These are phyloP conservation scores for Netelia virgata DNA, from an alignment of 2,888 invertebrate species.

Conservation along the genomic window DNA sequence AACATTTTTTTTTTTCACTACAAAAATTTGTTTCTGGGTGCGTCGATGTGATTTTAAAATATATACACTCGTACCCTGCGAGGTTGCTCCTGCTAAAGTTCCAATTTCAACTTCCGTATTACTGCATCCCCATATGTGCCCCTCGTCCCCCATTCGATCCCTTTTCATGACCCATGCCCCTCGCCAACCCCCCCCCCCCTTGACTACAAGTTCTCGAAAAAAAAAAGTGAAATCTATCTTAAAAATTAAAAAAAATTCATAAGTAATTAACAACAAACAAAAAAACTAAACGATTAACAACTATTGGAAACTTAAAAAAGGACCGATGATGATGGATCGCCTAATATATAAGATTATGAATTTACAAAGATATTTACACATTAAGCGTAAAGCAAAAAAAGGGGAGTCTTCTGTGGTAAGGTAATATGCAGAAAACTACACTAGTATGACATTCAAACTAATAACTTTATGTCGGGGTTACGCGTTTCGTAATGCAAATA, in stretches of 20 bases:
- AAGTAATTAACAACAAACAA: slow-evolving; percentile 68
- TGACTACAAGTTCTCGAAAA: slow-evolving; percentile 83
- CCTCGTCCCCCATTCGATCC: slow-evolving; percentile 4
- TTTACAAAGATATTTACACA: slow-evolving; percentile 82
- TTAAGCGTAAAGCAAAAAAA: slow-evolving; percentile 73
- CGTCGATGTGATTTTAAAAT: not conserved
- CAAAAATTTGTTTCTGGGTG: not conserved
- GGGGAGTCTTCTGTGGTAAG: slow-evolving; percentile 79
- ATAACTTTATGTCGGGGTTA: slow-evolving; percentile 78
- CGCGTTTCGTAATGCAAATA: slow-evolving; percentile 35
- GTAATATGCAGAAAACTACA: slow-evolving; percentile 80
- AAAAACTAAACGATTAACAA: slow-evolving; percentile 70
- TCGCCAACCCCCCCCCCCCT: slow-evolving; percentile 76
- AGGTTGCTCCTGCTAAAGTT: slow-evolving; percentile 14
- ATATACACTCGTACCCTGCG: not conserved
- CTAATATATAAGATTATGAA: slow-evolving; percentile 82
- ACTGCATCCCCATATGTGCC: not conserved
- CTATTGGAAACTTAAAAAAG: slow-evolving; percentile 71
- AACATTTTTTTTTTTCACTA: not conserved
- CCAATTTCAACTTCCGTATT: slow-evolving; percentile 17
- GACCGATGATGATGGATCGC: slow-evolving; percentile 72
- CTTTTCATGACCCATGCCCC: not conserved
- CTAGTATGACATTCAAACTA: slow-evolving; percentile 82
- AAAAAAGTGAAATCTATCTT: slow-evolving; percentile 66
- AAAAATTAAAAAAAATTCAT: slow-evolving; percentile 61